These are phyloP conservation scores for Lottia scabra DNA, from an alignment of 2,888 invertebrate species.

Conservation along the genomic window DNA sequence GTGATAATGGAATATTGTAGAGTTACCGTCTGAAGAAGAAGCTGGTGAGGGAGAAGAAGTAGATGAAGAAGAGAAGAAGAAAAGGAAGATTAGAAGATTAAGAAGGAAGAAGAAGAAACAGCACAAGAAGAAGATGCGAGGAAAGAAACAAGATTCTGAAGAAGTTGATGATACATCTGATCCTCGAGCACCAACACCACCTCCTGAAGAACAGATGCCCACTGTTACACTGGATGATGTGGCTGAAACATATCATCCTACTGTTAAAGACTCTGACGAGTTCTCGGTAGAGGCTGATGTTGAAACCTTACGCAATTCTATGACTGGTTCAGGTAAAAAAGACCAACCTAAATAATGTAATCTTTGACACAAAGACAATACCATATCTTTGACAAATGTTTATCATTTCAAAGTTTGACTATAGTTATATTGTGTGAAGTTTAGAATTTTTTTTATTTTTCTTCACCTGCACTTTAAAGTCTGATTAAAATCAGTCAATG, in stretches of 20 bases:
- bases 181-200: background rate
- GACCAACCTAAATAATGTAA: too few relatives aligned
- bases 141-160: background rate
- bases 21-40: background rate
- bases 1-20: background rate
- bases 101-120: constrained; percentile 6
- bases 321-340: constrained; percentile 59
- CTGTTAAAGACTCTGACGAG: constrained; percentile 50
- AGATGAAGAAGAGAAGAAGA: constrained; percentile 2
- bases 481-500: too few relatives aligned
- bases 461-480: too few relatives aligned
- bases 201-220: constrained; percentile 30
- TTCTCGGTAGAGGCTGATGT: constrained; percentile 62
- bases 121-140: background rate
- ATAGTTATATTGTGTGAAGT: too few relatives aligned
- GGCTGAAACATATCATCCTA: constrained; percentile 50
- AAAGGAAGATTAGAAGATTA: background rate
- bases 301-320: constrained; percentile 55
- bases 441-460: too few relatives aligned
- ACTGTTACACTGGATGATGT: constrained; percentile 40
- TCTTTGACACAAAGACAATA: too few relatives aligned
- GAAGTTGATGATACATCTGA: background rate
- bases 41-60: constrained; percentile 7
- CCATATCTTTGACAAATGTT: too few relatives aligned
- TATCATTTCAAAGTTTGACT: too few relatives aligned